These are phyloP conservation scores for Steinernema khuongi DNA, from an alignment of 1,140 invertebrate genomes.

Conservation along the genomic window DNA sequence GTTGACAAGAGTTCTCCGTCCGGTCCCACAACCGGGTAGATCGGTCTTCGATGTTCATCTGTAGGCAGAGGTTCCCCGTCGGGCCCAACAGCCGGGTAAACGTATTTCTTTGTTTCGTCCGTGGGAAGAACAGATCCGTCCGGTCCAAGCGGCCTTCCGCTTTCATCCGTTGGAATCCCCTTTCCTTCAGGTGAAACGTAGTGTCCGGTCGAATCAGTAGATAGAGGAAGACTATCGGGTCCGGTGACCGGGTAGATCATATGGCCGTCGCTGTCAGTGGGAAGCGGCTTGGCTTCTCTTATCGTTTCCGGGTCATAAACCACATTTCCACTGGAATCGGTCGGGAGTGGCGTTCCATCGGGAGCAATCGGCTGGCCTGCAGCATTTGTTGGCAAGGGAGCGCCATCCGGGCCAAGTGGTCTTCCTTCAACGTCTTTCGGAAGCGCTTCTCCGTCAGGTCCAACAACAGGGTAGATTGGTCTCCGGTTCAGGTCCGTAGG, in stretches of 20 bases:
- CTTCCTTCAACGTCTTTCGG: not conserved
- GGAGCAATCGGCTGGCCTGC: slow-evolving; percentile 17
- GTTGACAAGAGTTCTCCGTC: slow-evolving; percentile 20
- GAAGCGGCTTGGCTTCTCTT: slow-evolving; percentile 16
- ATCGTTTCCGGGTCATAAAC: slow-evolving; percentile 18
- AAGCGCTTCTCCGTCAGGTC: not conserved
- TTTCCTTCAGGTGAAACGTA: slow-evolving; percentile 16
- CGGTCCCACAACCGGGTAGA: slow-evolving; percentile 22
- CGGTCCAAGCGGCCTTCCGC: slow-evolving; percentile 16
- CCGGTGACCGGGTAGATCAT: slow-evolving; percentile 23
- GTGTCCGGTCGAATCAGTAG: not conserved
- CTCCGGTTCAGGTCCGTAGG: not conserved
- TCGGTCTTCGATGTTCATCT: slow-evolving; percentile 16
- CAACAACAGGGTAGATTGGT: not conserved
- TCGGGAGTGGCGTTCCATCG: slow-evolving; percentile 21
- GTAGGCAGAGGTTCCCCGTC: slow-evolving; percentile 28
- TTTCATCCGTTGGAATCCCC: slow-evolving; percentile 13
- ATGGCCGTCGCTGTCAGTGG: slow-evolving; percentile 20
- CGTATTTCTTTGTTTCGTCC: slow-evolving; percentile 21
- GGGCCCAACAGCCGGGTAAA: slow-evolving; percentile 22
- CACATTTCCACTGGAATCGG: slow-evolving; percentile 13
- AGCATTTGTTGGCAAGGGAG: slow-evolving; percentile 18
- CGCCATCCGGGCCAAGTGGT: slow-evolving; percentile 4
- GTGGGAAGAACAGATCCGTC: slow-evolving; percentile 26
- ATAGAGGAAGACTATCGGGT: slow-evolving; percentile 23